A percentile compares a stretch with the other conserved stretches of the same genome.
phyloP scores from a whole-genome alignment of 2,113 vertebrate genomes.

The Rana temporaria region DNA sequence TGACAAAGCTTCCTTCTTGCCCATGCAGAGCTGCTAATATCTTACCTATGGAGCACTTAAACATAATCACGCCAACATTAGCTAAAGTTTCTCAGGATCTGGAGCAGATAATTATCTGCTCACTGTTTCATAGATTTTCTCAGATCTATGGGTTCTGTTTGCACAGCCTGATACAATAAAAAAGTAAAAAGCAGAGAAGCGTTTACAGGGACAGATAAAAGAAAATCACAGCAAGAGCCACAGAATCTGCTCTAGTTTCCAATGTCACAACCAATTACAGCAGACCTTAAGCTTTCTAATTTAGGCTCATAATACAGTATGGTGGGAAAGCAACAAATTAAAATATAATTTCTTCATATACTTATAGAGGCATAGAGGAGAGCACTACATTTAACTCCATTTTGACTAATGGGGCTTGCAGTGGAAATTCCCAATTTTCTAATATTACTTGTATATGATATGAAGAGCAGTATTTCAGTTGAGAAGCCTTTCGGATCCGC shows the following conservation, averaged over 20 bases:
- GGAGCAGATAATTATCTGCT: conserved; percentile 42
- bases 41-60: conserved; percentile 29
- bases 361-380: conserved; percentile 52
- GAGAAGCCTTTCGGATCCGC: neutral
- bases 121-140: conserved; percentile 36
- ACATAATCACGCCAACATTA: conserved; percentile 22
- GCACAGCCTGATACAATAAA: conserved; percentile 36
- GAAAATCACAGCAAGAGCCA: conserved; percentile 48
- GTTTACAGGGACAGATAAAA: neutral
- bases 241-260: conserved; percentile 36
- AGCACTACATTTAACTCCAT: conserved; percentile 18
- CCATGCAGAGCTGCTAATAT: neutral
- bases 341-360: conserved; percentile 53
- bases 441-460: neutral
- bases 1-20: neutral
- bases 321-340: conserved; percentile 25
- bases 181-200: neutral
- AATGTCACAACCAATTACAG: conserved; percentile 14
- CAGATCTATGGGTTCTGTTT: conserved; percentile 44
- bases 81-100: conserved; percentile 30
- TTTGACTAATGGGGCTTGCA: conserved; percentile 10
- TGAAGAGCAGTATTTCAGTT: conserved; percentile 21
- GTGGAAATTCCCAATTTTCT: conserved; percentile 26
- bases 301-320: conserved; percentile 43
- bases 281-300: conserved; percentile 2